phyloP scores from a whole-genome alignment of 2,797 vertebrate genomes.

The Lepidocolaptes lacrymiger region DNA sequence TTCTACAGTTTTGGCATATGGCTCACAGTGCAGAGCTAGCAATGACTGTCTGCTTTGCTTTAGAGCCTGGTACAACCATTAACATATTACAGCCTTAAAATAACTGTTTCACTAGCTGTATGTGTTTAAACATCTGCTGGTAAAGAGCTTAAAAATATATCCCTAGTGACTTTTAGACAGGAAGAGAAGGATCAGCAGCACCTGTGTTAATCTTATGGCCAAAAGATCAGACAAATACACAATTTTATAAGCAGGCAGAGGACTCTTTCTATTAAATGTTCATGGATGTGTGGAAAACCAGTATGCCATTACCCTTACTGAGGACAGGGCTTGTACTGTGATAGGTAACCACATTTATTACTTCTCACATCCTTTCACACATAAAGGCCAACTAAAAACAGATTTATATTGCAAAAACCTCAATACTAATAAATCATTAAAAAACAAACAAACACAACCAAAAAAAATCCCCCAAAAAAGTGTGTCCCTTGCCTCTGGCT shows the following conservation, averaged over 20 bases:
- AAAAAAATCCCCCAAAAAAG: neutral
- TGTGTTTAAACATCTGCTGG: neutral
- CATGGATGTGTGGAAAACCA: neutral
- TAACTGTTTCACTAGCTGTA: neutral
- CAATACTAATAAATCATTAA: neutral
- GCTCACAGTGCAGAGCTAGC: neutral
- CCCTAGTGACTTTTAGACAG: neutral
- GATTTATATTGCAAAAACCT: neutral
- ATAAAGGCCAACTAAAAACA: neutral
- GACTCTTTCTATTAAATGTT: neutral
- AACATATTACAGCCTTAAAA: neutral
- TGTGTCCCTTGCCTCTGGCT: too few relatives aligned
- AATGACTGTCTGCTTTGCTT: conserved; percentile 6
- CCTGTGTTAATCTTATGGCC: neutral
- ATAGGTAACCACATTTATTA: neutral
- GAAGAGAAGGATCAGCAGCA: neutral
- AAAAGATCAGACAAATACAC: neutral
- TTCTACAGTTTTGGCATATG: conserved; percentile 18
- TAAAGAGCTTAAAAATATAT: neutral
- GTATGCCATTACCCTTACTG: neutral
- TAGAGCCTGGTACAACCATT: conserved; percentile 11
- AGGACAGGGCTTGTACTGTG: neutral
- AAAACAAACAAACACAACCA: neutral
- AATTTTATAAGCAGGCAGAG: neutral
- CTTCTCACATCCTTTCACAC: neutral